phyloP scores from a whole-genome alignment of 2,113 vertebrate species.

The Pao palembangensis region DNA sequence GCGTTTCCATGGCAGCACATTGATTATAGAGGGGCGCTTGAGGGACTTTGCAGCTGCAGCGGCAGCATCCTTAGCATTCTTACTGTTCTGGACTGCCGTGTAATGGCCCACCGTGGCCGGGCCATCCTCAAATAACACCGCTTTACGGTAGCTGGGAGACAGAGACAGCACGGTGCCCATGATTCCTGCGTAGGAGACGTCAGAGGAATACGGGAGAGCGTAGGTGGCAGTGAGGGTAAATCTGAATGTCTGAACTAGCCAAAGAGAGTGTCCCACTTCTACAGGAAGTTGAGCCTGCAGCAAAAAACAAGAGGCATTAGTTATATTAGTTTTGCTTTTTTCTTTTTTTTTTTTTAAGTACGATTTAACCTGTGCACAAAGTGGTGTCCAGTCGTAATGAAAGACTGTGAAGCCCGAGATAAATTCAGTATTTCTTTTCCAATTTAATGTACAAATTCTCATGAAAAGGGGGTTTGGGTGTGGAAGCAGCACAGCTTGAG shows the following conservation, averaged over 20 bases:
- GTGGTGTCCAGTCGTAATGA: no score
- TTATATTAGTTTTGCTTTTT: not conserved
- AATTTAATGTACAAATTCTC: no score
- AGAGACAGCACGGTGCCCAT: conserved; percentile 91
- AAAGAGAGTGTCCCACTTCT: conserved; percentile 23
- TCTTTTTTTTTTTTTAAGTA: no score
- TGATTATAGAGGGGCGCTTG: conserved; percentile 87
- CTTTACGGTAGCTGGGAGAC: conserved; percentile 90
- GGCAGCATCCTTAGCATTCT: conserved; percentile 81
- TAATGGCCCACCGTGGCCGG: conserved; percentile 84
- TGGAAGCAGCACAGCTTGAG: no score
- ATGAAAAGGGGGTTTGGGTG: no score
- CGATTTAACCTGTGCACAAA: not conserved
- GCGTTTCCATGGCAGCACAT: conserved; percentile 87
- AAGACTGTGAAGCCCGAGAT: no score
- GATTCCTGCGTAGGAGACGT: conserved; percentile 40
- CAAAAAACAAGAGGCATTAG: conserved; percentile 2
- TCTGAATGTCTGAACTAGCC: conserved; percentile 23
- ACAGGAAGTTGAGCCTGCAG: conserved; percentile 32
- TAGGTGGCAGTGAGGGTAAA: not conserved
- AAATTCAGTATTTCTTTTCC: no score
- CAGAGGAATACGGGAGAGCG: not conserved
- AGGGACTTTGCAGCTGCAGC: conserved; percentile 71
- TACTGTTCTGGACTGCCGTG: conserved; percentile 88
- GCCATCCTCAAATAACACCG: conserved; percentile 85